Evolutionary conservation across 2,113 vertebrate genomes (phyloP).

Genomic region (Hipposideros armiger): DNA sequence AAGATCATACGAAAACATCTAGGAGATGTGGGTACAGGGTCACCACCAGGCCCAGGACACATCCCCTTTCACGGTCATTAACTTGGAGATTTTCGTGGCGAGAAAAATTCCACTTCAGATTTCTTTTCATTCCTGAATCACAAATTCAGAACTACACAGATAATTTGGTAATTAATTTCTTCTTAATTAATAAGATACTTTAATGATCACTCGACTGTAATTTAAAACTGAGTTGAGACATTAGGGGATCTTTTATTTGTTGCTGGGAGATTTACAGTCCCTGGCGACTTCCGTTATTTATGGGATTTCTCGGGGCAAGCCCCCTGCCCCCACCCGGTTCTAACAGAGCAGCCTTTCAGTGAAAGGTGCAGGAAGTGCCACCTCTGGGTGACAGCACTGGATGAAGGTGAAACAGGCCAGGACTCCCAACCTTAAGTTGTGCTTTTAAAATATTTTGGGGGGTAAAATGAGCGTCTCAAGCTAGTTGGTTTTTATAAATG

Average conservation of each 20-base stretch:
- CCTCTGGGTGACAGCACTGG: neutral
- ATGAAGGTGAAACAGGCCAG: fast-evolving
- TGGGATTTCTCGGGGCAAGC: fast-evolving
- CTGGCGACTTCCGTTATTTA: neutral
- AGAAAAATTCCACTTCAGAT: neutral
- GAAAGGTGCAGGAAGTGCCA: fast-evolving
- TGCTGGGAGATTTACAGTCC: neutral
- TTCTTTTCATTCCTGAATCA: conserved; percentile 25
- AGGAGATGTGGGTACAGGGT: fast-evolving
- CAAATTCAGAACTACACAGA: conserved; percentile 22
- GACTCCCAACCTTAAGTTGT: fast-evolving
- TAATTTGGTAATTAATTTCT: conserved; percentile 70
- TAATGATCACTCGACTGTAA: conserved; percentile 36
- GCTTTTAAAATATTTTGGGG: neutral
- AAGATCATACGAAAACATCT: fast-evolving
- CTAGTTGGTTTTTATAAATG: neutral
- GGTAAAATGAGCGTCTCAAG: fast-evolving
- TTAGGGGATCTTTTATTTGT: conserved; percentile 32
- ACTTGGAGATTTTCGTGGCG: neutral
- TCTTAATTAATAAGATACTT: conserved; percentile 70
- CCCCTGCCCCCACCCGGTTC: neutral
- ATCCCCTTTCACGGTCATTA: neutral
- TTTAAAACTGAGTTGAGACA: conserved; percentile 59
- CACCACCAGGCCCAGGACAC: fast-evolving
- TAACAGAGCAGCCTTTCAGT: fast-evolving